A percentile compares a stretch with the other conserved stretches of the same genome.
Evolutionary conservation across 2,797 vertebrate genomes (phyloP).

Genomic region (Lagodon rhomboides): DNA sequence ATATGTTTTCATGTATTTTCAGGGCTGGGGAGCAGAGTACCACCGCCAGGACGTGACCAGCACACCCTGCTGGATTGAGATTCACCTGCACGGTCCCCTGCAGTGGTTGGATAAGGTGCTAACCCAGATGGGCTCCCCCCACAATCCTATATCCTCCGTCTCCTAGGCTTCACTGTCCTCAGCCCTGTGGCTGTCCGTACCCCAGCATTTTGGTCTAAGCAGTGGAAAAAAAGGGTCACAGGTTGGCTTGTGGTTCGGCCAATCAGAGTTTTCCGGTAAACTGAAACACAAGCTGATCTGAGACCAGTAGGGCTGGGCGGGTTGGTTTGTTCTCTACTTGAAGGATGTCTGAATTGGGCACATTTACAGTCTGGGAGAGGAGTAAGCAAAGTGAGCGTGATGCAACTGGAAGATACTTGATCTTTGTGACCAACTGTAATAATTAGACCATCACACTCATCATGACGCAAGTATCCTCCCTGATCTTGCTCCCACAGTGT

Average conservation of each 20-base stretch:
- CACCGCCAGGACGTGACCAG: conserved; percentile 99
- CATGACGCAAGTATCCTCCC: conserved; percentile 76
- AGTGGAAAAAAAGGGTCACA: conserved; percentile 65
- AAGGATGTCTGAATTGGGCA: conserved; percentile 93
- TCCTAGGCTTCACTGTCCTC: conserved; percentile 88
- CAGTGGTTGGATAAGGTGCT: conserved; percentile 99
- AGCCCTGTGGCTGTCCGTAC: conserved; percentile 74
- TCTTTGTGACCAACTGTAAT: conserved; percentile 96
- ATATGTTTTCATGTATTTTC: conserved; percentile 54
- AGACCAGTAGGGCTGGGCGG: conserved; percentile 58
- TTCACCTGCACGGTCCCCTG: conserved; percentile 97
- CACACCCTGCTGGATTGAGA: conserved; percentile 99
- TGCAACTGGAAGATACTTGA: conserved; percentile 96
- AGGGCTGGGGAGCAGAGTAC: conserved; percentile 99
- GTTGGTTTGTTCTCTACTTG: conserved; percentile 88
- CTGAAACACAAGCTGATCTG: conserved; percentile 64
- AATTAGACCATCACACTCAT: conserved; percentile 85
- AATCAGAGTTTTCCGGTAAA: conserved; percentile 4
- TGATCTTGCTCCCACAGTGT: conserved; percentile 69
- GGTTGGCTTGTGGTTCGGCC: conserved; percentile 58
- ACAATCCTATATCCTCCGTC: conserved; percentile 98
- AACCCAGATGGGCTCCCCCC: conserved; percentile 99
- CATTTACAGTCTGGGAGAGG: conserved; percentile 85
- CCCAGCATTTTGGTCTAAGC: conserved; percentile 87
- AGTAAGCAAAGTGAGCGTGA: conserved; percentile 80